phyloP scores from a whole-genome alignment of 2,888 invertebrate species.

The Pammene aurita region DNA sequence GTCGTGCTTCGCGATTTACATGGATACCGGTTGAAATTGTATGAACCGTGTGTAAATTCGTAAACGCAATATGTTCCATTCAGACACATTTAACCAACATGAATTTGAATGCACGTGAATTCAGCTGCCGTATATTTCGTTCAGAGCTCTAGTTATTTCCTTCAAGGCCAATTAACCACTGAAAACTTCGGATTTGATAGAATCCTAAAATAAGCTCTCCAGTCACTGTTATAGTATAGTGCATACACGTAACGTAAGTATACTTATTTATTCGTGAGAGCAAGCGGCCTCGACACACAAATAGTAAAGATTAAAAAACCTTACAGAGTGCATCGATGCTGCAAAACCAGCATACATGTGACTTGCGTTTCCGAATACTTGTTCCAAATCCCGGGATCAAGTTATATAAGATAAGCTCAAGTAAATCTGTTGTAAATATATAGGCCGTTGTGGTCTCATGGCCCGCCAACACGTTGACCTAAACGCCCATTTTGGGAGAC shows the following conservation, averaged over 20 bases:
- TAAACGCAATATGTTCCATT: too few relatives aligned
- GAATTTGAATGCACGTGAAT: not conserved
- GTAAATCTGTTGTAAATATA: not conserved
- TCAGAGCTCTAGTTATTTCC: constrained; percentile 2
- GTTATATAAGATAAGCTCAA: not conserved
- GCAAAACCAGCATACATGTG: not conserved
- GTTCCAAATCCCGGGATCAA: not conserved
- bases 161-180: constrained; percentile 15
- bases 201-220: constrained; percentile 24
- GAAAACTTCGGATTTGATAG: constrained; percentile 13
- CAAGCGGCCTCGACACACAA: constrained; percentile 69
- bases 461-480: constrained; percentile 64
- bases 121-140: constrained; percentile 7
- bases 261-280: constrained; percentile 54
- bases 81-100: not conserved
- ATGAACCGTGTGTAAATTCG: too few relatives aligned
- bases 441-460: constrained; percentile 50
- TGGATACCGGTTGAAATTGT: too few relatives aligned
- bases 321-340: not conserved
- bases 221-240: constrained; percentile 19
- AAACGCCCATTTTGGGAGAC: constrained; percentile 62
- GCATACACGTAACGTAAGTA: constrained; percentile 19
- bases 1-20: too few relatives aligned
- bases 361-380: not conserved
- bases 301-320: constrained; percentile 44